A percentile compares a stretch with the other conserved stretches of the same genome.
phyloP scores from a whole-genome alignment of 1,140 invertebrate genomes.

The Leptopilina boulardi region DNA sequence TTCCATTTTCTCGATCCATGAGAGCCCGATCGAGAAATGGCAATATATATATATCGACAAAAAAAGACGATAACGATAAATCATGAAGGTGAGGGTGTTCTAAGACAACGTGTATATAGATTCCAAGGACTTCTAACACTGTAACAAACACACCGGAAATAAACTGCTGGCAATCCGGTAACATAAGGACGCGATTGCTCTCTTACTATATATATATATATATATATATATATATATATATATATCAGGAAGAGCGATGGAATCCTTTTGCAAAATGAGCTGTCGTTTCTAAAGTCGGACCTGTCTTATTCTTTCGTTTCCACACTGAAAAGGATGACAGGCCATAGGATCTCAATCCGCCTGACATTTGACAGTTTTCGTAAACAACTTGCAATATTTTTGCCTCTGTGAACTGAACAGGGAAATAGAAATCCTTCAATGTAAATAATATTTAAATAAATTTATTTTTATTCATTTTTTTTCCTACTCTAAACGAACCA shows the following conservation, averaged over 20 bases:
- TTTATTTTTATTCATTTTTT: not conserved
- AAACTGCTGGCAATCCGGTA: slow-evolving; percentile 53
- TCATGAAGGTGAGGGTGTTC: slow-evolving; percentile 47
- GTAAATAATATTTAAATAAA: not conserved
- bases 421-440: not conserved
- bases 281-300: slow-evolving; percentile 36
- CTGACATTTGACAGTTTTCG: slow-evolving; percentile 28
- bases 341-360: slow-evolving; percentile 14
- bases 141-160: slow-evolving; percentile 51
- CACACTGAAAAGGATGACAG: slow-evolving; percentile 18
- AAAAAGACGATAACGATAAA: slow-evolving; percentile 60
- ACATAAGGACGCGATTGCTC: slow-evolving; percentile 38
- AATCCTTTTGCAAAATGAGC: slow-evolving; percentile 43
- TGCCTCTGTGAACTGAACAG: not conserved
- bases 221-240: too few species aligned
- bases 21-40: slow-evolving; percentile 6
- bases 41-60: not conserved
- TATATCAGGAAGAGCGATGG: slow-evolving; percentile 1
- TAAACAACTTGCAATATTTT: slow-evolving; percentile 26
- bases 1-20: slow-evolving; percentile 10
- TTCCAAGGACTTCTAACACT: not conserved
- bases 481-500: too few species aligned
- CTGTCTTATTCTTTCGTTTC: slow-evolving; percentile 17
- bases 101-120: slow-evolving; percentile 47
- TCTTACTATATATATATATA: not conserved